Conservation (phyloP, 1,140 invertebrate species). For the Drosophila nasuta region DNA sequence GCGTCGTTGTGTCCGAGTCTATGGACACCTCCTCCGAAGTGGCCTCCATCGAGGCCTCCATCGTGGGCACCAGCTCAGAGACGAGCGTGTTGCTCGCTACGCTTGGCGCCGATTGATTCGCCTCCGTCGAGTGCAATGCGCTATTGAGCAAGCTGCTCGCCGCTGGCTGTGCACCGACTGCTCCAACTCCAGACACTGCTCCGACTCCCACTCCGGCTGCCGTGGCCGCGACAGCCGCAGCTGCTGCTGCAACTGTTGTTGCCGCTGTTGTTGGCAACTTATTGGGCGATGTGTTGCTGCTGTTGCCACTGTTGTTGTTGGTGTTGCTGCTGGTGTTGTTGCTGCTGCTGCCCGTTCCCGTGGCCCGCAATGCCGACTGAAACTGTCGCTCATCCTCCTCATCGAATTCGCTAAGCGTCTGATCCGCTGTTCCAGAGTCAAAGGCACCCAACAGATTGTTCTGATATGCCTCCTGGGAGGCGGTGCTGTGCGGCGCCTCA, state of each 20-base stretch:
- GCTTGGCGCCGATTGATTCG: slow-evolving; percentile 64
- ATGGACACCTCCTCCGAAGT: slow-evolving; percentile 85
- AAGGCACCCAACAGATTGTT: slow-evolving; percentile 89
- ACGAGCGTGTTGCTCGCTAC: slow-evolving; percentile 19
- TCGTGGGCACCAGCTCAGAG: slow-evolving; percentile 50
- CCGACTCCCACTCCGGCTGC: neutral
- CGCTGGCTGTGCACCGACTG: neutral
- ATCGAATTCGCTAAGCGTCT: slow-evolving; percentile 89
- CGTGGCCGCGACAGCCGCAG: neutral
- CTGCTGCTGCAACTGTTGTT: slow-evolving; percentile 1
- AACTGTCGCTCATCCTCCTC: slow-evolving; percentile 93
- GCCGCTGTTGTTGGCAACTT: slow-evolving; percentile 24
- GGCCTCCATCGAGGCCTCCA: slow-evolving; percentile 74
- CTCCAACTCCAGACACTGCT: slow-evolving; percentile 11
- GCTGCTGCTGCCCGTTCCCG: slow-evolving; percentile 83
- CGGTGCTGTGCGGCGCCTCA: slow-evolving; percentile 86
- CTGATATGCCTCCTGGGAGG: slow-evolving; percentile 86
- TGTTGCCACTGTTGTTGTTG: neutral
- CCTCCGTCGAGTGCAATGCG: slow-evolving; percentile 59
- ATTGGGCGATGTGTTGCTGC: slow-evolving; percentile 40
- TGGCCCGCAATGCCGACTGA: slow-evolving; percentile 88
- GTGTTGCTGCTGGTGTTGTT: slow-evolving; percentile 5
- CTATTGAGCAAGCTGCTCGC: slow-evolving; percentile 35
- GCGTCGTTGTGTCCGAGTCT: slow-evolving; percentile 85
- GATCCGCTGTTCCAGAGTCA: slow-evolving; percentile 88